These are phyloP conservation scores for Onchidella celtica DNA, from an alignment of 2,888 invertebrate genomes.

Conservation along the genomic window DNA sequence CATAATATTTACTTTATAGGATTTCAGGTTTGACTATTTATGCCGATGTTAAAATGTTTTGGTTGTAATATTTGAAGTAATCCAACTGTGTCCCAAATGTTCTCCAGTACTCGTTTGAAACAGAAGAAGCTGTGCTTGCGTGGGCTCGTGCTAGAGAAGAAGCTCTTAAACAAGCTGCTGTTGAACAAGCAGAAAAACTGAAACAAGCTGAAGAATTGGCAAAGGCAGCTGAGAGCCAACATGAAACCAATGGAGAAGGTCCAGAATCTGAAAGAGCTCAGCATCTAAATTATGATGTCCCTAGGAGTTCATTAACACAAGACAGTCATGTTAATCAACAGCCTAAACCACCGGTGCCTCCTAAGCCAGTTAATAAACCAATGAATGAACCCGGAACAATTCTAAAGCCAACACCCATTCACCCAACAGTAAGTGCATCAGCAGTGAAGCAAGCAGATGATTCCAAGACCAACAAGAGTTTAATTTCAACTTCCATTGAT, in stretches of 20 bases:
- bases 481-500: too few species aligned
- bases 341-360: constrained; percentile 51
- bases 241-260: background rate
- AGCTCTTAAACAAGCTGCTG: constrained; percentile 30
- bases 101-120: constrained; percentile 72
- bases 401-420: constrained; percentile 63
- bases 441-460: background rate
- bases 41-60: background rate
- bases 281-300: constrained; percentile 35
- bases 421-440: constrained; percentile 16
- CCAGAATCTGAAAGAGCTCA: background rate
- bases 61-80: background rate
- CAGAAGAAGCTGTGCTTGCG: constrained; percentile 72
- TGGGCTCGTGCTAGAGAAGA: constrained; percentile 68
- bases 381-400: constrained; percentile 53
- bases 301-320: constrained; percentile 28
- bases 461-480: background rate
- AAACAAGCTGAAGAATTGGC: background rate
- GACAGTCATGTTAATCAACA: constrained; percentile 21
- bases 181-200: constrained; percentile 22
- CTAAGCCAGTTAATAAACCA: constrained; percentile 52
- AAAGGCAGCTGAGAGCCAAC: background rate
- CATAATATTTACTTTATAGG: too few species aligned
- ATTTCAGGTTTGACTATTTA: too few species aligned
- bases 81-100: too few species aligned